phyloP scores from a whole-genome alignment of 2,113 vertebrate species.

The Peromyscus leucopus region DNA sequence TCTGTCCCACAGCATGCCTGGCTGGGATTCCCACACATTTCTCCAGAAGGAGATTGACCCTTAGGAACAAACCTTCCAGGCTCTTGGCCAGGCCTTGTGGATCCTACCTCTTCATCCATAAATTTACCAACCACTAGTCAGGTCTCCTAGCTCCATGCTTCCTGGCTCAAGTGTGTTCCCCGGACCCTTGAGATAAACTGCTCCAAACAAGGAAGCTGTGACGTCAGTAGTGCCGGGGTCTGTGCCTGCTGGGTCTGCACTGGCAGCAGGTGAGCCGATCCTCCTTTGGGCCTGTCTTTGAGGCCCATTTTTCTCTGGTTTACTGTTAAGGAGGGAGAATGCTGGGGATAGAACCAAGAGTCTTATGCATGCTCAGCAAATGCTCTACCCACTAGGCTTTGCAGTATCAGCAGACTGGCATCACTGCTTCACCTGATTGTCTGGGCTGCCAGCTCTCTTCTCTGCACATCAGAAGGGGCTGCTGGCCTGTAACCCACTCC shows the following conservation, averaged over 20 bases:
- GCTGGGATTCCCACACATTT: neutral
- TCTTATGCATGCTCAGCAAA: neutral
- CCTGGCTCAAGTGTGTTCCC: neutral
- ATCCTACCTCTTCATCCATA: neutral
- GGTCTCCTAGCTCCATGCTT: neutral
- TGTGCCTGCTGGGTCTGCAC: accelerated
- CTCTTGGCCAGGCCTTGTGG: neutral
- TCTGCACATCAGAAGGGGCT: too few relatives aligned
- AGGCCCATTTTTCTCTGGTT: neutral
- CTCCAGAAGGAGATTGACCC: neutral
- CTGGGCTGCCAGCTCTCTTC: neutral
- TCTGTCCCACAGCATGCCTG: neutral
- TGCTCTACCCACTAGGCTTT: neutral
- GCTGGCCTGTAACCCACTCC: neutral
- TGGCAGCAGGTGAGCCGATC: neutral
- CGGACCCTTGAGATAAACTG: neutral
- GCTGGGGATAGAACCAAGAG: neutral
- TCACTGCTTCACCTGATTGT: neutral
- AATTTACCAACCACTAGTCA: neutral
- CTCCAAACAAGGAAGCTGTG: neutral
- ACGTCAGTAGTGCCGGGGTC: too few relatives aligned
- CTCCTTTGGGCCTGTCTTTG: neutral
- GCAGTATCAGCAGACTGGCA: too few relatives aligned
- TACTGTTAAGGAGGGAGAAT: neutral
- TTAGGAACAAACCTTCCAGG: neutral